phyloP scores from a whole-genome alignment of 2,797 vertebrate genomes.

The Urosaurus nigricauda region DNA sequence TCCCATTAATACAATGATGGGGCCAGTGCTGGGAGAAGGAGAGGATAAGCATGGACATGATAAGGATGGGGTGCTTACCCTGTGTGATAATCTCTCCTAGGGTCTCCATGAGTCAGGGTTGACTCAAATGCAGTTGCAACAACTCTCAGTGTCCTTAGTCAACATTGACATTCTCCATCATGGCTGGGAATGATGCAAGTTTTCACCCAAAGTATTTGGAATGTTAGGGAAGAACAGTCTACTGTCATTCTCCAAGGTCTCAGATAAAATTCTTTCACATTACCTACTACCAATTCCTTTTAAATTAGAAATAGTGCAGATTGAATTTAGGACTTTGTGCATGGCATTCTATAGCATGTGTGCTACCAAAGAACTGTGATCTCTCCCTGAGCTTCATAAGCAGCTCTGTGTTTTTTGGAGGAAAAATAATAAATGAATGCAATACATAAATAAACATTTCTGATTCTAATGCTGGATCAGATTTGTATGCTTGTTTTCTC shows the following conservation, averaged over 20 bases:
- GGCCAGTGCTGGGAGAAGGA: too few relatives aligned
- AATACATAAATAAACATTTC: neutral
- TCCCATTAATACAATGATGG: too few relatives aligned
- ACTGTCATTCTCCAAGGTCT: neutral
- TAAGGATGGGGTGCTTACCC: too few relatives aligned
- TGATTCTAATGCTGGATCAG: conserved; percentile 33
- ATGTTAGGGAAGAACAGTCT: neutral
- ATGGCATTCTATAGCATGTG: neutral
- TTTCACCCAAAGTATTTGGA: neutral
- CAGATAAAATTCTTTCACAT: neutral
- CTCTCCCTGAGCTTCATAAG: neutral
- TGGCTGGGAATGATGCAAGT: neutral
- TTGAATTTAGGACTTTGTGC: neutral
- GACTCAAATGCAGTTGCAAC: neutral
- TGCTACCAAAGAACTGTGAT: neutral
- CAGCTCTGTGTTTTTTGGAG: neutral
- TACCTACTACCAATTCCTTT: neutral
- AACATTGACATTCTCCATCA: neutral
- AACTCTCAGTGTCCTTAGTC: neutral
- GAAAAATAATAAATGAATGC: neutral
- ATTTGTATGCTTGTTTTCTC: neutral
- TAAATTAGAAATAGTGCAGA: neutral
- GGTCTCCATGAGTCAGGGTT: too few relatives aligned
- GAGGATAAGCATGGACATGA: too few relatives aligned
- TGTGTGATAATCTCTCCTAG: too few relatives aligned